Conservation (phyloP, 1,140 invertebrate genomes). For the Hycleus phaleratus region DNA sequence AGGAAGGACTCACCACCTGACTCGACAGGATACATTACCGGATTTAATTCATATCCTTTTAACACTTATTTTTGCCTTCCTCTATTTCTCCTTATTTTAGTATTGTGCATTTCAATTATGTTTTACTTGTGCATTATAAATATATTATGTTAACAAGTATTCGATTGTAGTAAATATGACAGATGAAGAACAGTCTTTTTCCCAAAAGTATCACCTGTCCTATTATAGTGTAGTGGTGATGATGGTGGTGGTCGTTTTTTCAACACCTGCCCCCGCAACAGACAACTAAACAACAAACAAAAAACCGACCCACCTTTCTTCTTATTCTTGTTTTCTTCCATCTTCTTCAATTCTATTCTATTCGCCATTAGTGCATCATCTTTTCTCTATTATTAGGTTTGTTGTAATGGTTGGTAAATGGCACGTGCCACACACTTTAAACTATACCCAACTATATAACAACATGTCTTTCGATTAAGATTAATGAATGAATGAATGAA, state of each 20-base stretch:
- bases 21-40: too few species aligned
- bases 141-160: background rate
- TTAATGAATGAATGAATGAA: background rate
- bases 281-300: background rate
- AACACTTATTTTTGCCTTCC: too few species aligned
- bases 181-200: conserved; percentile 12
- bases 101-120: too few species aligned
- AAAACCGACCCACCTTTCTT: too few species aligned
- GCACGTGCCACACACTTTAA: conserved; percentile 2
- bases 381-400: background rate
- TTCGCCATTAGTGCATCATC: background rate
- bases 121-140: too few species aligned
- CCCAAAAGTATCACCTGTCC: conserved; percentile 15
- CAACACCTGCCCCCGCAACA: conserved; percentile 17
- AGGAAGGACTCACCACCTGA: too few species aligned
- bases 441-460: too few species aligned
- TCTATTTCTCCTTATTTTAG: too few species aligned
- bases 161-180: background rate
- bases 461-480: conserved; percentile 10
- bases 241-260: too few species aligned
- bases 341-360: too few species aligned
- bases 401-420: background rate
- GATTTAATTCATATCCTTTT: too few species aligned
- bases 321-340: background rate
- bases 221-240: conserved; percentile 5